phyloP scores from a whole-genome alignment of 1,140 invertebrate genomes.

The Himalopsyche phryganea region DNA sequence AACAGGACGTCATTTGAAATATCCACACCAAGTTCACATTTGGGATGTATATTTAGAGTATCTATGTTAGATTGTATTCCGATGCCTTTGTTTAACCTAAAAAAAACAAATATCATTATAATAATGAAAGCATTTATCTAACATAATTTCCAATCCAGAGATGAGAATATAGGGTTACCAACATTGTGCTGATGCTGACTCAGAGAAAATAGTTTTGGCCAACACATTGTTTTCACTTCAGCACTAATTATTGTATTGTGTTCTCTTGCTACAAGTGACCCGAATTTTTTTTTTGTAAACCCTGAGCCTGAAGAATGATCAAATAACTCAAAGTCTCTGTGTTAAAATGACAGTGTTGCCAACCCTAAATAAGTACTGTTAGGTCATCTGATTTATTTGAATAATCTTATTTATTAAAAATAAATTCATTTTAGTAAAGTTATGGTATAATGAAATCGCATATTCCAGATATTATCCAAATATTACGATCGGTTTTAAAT shows the following conservation, averaged over 20 bases:
- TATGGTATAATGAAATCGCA: too few species aligned
- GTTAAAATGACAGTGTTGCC: too few species aligned
- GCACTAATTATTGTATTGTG: conserved; percentile 10
- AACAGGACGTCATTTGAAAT: conserved; percentile 53
- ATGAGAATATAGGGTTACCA: not conserved
- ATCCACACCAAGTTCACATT: conserved; percentile 55
- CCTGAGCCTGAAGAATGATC: too few species aligned
- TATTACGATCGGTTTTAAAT: too few species aligned
- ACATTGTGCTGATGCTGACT: not conserved
- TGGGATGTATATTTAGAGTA: conserved; percentile 48
- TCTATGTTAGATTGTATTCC: conserved; percentile 52
- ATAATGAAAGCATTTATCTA: not conserved
- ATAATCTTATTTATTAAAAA: too few species aligned
- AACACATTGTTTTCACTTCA: not conserved
- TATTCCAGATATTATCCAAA: too few species aligned
- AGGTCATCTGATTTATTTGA: too few species aligned
- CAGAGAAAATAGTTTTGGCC: not conserved
- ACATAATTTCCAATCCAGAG: not conserved
- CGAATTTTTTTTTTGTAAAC: too few species aligned
- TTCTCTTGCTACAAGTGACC: too few species aligned
- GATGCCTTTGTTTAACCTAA: conserved; percentile 42
- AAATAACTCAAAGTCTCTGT: too few species aligned
- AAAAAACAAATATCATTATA: conserved; percentile 28
- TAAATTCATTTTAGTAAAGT: too few species aligned
- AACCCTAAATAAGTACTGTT: too few species aligned